Evolutionary conservation across 2,888 invertebrate species (phyloP), one percentile per base, ranked within the genome.

Genomic region (Ornithoptera priamus): DNA sequence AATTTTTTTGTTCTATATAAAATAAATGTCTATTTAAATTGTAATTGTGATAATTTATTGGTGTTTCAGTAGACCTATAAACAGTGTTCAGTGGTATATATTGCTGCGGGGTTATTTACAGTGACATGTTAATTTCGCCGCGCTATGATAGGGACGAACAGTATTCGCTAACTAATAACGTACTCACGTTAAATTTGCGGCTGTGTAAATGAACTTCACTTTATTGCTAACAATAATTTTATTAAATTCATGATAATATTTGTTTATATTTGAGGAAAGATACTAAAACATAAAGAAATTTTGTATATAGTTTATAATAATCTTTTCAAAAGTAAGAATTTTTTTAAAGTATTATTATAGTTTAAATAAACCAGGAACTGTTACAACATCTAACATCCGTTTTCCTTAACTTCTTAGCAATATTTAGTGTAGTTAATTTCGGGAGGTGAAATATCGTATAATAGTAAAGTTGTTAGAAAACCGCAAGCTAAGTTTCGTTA

Each of bases 41-140:
- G 24, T 5, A 30, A 17, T 24, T 30, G 24, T 59, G 0, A 17
- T 1, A 30, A 58, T 59, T 7, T 24, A 36, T 30, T 30, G 46
- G n/a, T 18, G 64, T 68, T 57, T 18, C 30, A 39, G 50, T 50
- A 20, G 53, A 50, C 17, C 17, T 8, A 15, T 53, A 42, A 22
- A 59, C 17, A 1, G 10, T 18, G 24, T 39, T 6, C 39, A 8
- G 57, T 57, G 61, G 58, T 66, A 46, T 58, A 59, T 63, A 70
- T 46, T 58, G 58, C 30, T 46, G 63, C 30, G 36, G 68, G 39
- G 59, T 67, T 53, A 67, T 63, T 67, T 67, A 63, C 66, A 53
- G 69, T 62, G 66, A 70, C 70, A 70, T 58, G 66, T 70, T 67
- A 70, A 70, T 70, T 70, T 66, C 24, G 53, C 65, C 20, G 39